phyloP scores from a whole-genome alignment of 2,888 invertebrate species.

The Gerosis bhagava region DNA sequence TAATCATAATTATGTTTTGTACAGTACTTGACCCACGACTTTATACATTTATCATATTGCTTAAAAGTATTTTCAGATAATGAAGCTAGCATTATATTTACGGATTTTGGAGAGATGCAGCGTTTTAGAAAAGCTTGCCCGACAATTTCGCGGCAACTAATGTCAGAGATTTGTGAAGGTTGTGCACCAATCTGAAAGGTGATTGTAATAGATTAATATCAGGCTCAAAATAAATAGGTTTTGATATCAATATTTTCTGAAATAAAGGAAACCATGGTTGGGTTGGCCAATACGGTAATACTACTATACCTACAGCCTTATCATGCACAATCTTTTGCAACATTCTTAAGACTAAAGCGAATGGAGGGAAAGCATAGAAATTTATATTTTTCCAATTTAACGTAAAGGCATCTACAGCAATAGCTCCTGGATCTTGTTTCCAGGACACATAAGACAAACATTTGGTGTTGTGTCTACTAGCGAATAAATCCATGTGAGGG shows the following conservation, averaged over 20 bases:
- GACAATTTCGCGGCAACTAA: slow-evolving; percentile 26
- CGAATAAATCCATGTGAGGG: slow-evolving; percentile 3
- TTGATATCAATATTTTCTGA: too few relatives aligned
- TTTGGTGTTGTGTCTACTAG: slow-evolving; percentile 1
- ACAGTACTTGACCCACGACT: slow-evolving; percentile 23
- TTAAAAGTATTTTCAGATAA: slow-evolving; percentile 15
- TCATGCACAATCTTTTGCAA: slow-evolving; percentile 32
- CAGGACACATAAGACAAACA: neutral
- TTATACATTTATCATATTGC: slow-evolving; percentile 19
- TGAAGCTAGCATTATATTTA: slow-evolving; percentile 24
- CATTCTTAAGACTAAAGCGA: slow-evolving; percentile 14
- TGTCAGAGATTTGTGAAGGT: too few relatives aligned
- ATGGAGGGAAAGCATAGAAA: slow-evolving; percentile 34
- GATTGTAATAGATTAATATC: too few relatives aligned
- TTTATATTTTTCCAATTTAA: slow-evolving; percentile 19
- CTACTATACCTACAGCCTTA: slow-evolving; percentile 33
- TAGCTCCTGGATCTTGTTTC: slow-evolving; percentile 28
- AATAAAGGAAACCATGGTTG: slow-evolving; percentile 39
- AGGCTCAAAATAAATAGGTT: too few relatives aligned
- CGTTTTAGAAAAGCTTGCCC: slow-evolving; percentile 13
- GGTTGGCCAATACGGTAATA: slow-evolving; percentile 35
- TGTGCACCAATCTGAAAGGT: too few relatives aligned
- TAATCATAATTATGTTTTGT: too few relatives aligned
- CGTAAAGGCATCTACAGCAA: slow-evolving; percentile 25
- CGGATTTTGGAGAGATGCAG: slow-evolving; percentile 8